Percentiles rank a stretch among this genome's conserved stretches.
These are phyloP conservation scores for Pseudopodoces humilis DNA, from an alignment of 2,113 vertebrate species.

Conservation along the genomic window DNA sequence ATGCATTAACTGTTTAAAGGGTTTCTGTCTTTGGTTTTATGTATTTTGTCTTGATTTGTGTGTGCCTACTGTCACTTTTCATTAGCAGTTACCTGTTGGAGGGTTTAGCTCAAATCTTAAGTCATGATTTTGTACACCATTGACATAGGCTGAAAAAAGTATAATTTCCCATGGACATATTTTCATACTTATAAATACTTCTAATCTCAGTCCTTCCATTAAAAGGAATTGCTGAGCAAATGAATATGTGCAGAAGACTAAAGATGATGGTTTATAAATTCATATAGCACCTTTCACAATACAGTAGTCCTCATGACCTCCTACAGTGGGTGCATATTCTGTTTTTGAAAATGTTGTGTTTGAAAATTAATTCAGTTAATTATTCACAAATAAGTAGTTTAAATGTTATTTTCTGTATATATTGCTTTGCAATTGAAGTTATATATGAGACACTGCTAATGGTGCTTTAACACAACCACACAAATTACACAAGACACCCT, in stretches of 20 bases:
- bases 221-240: neutral
- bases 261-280: neutral
- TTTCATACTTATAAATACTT: neutral
- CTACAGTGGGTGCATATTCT: neutral
- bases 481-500: neutral
- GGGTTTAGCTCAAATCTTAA: neutral
- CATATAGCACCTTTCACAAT: neutral
- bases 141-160: neutral
- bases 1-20: neutral
- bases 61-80: neutral
- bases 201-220: neutral
- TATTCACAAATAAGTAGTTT: neutral
- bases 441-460: neutral
- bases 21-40: neutral
- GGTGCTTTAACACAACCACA: neutral
- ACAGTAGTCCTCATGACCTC: neutral
- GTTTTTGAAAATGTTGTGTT: neutral
- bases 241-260: neutral
- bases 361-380: neutral
- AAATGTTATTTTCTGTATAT: neutral
- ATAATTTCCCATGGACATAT: neutral
- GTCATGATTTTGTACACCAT: neutral
- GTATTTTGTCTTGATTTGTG: neutral
- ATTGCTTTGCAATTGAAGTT: neutral
- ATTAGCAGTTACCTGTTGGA: neutral